Percentiles rank a stretch among this genome's conserved stretches.
phyloP scores from a whole-genome alignment of 1,140 invertebrate genomes.

The Paraescarpia echinospica region DNA sequence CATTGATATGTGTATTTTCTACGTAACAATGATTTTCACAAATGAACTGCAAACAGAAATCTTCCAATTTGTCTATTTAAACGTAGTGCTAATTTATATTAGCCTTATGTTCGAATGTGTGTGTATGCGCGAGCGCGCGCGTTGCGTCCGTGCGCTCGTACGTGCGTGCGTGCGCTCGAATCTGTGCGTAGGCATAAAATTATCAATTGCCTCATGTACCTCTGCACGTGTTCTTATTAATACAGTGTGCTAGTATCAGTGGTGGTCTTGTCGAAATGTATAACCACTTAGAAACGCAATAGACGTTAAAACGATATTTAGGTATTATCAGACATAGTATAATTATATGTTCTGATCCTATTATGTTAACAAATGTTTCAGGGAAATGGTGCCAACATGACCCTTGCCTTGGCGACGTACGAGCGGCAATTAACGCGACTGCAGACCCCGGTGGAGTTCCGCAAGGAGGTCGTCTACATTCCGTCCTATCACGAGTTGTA shows the following conservation, averaged over 20 bases:
- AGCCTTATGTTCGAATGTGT: too few species aligned
- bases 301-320: too few species aligned
- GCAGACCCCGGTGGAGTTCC: slow-evolving; percentile 71
- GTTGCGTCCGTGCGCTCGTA: not conserved
- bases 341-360: not conserved
- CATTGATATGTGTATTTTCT: too few species aligned
- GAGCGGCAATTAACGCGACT: slow-evolving; percentile 76
- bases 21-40: too few species aligned
- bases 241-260: too few species aligned
- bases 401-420: slow-evolving; percentile 75
- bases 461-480: slow-evolving; percentile 75
- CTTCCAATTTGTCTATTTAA: too few species aligned
- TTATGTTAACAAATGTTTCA: slow-evolving; percentile 42
- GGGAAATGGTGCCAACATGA: slow-evolving; percentile 80
- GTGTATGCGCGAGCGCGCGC: too few species aligned
- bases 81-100: too few species aligned
- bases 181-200: not conserved
- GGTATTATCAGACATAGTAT: not conserved
- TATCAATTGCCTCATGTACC: not conserved
- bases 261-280: too few species aligned
- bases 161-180: not conserved
- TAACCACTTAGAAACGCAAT: too few species aligned
- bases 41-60: too few species aligned
- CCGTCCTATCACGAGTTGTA: slow-evolving; percentile 87
- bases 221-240: not conserved